Conservation (phyloP, 1,140 invertebrate species). For the Eubasilissa regina region DNA sequence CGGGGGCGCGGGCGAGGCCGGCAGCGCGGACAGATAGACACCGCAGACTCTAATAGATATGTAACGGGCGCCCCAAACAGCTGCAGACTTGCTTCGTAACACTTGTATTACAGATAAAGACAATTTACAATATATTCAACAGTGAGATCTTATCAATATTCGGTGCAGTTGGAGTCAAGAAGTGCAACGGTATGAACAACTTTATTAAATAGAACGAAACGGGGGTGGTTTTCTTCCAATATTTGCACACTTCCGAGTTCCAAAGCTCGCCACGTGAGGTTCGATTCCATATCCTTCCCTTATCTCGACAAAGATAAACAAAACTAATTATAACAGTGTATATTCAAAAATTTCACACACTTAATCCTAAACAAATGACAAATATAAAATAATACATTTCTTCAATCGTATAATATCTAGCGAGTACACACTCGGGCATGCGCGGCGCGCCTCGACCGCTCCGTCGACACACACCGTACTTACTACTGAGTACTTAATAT, state of each 20-base stretch:
- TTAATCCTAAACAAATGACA: conserved; percentile 49
- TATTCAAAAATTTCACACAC: conserved; percentile 48
- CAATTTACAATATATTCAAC: conserved; percentile 44
- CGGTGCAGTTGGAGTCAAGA: conserved; percentile 57
- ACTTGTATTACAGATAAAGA: conserved; percentile 1
- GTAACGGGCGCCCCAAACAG: background rate
- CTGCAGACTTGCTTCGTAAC: background rate
- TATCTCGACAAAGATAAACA: conserved; percentile 36
- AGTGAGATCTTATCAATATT: conserved; percentile 39
- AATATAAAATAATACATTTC: conserved; percentile 44
- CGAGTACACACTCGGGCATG: background rate
- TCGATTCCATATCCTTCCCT: background rate
- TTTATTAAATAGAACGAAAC: conserved; percentile 57
- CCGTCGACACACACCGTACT: background rate
- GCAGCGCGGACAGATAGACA: no score
- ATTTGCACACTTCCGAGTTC: no score
- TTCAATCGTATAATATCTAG: background rate
- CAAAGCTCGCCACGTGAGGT: no score
- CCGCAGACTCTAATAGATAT: background rate
- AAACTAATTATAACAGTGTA: conserved; percentile 49
- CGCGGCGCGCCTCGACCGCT: background rate
- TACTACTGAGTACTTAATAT: background rate
- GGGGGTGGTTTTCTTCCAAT: conserved; percentile 11
- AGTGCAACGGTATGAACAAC: conserved; percentile 59
- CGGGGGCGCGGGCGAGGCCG: no score